Evolutionary conservation across 1,140 invertebrate genomes (phyloP), one percentile per base, ranked within the genome.

Genomic region (Bombyx mandarina): DNA sequence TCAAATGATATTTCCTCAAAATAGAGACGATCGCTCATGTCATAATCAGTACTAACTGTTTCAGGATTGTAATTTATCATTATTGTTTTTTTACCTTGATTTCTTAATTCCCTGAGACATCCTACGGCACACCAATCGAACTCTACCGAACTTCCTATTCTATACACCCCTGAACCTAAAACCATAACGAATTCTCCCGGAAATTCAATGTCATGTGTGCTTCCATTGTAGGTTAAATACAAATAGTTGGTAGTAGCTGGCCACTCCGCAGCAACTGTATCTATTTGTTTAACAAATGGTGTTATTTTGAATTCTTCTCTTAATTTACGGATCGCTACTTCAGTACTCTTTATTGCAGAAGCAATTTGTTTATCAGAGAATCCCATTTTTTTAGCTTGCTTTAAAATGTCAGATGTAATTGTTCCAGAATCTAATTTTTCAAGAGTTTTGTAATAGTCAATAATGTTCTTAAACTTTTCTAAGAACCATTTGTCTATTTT

Each of bases 61-160:
- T 99, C 99, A 0, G 99, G 99, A 89, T 99, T 99, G 75, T 97
- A 99, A 82, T 99, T 99, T 0, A 99, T 92, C 98, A 99, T 99
- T n/a, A 99, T 97, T 1, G 98, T 99, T 68, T 94, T 94, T 54
- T 90, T 92, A 1, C 92, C 92, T 50, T 98, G 90, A 66, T 95
- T 94, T 66, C 95, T 91, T 10, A 99, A 81, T 83, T 99, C 97
- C 57, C 94, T 89, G 43, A 99, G 90, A 81, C 98, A 99, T 43
- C 97, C 96, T 8, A 99, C 98, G 47, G 98, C 98, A 84, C 98
- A 99, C 95, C 98, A 99, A 88, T 99, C 99, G 88, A 99, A 99
- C 88, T 99, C 99, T 1, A 99, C 99, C 1, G 97, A 99, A 72
- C 97, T 98, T 5, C 99, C 99, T 65, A 99, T 99, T 57, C 99